Conservation (phyloP, 2,888 invertebrate species). For the Charanyca ferruginea region DNA sequence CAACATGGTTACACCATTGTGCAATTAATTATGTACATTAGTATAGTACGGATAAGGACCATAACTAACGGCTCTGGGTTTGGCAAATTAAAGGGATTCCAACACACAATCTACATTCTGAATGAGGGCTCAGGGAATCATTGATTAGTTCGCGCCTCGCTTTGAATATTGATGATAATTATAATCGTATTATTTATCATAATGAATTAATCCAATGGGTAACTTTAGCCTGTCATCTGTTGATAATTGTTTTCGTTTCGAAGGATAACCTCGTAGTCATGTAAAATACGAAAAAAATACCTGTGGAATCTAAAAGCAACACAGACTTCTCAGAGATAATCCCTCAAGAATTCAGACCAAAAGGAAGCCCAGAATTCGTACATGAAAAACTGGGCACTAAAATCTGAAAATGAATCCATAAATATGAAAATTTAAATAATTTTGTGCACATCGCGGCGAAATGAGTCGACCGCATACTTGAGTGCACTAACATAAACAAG, state of each 20-base stretch:
- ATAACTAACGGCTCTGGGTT: slow-evolving; percentile 38
- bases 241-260: slow-evolving; percentile 2
- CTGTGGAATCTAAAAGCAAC: background rate
- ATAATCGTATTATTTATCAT: slow-evolving; percentile 32
- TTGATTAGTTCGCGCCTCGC: slow-evolving; percentile 30
- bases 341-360: slow-evolving; percentile 15
- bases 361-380: slow-evolving; percentile 9
- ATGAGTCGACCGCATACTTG: slow-evolving; percentile 53
- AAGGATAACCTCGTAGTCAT: background rate
- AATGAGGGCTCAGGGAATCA: slow-evolving; percentile 39
- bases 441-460: slow-evolving; percentile 9
- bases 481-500: slow-evolving; percentile 49
- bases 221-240: background rate
- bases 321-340: slow-evolving; percentile 1
- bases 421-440: slow-evolving; percentile 32
- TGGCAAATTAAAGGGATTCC: slow-evolving; percentile 43
- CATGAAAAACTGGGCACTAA: slow-evolving; percentile 31
- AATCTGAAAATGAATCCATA: slow-evolving; percentile 31
- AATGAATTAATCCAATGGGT: slow-evolving; percentile 23
- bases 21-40: slow-evolving; percentile 55
- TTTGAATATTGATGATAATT: slow-evolving; percentile 45
- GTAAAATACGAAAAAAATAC: background rate
- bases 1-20: slow-evolving; percentile 47
- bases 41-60: slow-evolving; percentile 37
- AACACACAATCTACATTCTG: slow-evolving; percentile 49